Percentiles rank a stretch among this genome's conserved stretches.
Conservation (phyloP, 2,888 invertebrate genomes). For the Callimorpha dominula region DNA sequence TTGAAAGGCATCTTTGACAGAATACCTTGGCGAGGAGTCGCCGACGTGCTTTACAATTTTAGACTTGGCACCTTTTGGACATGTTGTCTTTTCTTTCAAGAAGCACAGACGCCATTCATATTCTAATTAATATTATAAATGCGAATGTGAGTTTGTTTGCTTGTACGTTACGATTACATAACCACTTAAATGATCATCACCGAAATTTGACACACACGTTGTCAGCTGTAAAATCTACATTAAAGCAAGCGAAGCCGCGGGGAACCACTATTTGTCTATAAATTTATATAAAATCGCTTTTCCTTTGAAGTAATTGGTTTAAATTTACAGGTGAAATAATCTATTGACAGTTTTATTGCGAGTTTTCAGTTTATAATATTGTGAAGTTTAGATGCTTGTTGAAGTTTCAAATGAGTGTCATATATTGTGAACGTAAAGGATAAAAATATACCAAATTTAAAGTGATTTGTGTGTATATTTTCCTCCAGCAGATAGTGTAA, state of each 20-base stretch:
- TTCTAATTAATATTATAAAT: not conserved
- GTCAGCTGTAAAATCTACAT: not conserved
- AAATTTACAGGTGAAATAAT: constrained; percentile 37
- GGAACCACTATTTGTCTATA: constrained; percentile 18
- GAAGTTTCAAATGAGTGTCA: constrained; percentile 26
- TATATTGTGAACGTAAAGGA: constrained; percentile 28
- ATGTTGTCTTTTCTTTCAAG: constrained; percentile 21
- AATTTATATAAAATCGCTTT: constrained; percentile 28
- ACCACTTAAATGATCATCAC: not conserved
- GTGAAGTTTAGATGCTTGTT: constrained; percentile 27
- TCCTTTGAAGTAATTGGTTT: constrained; percentile 18
- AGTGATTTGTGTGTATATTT: constrained; percentile 8
- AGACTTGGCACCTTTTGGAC: constrained; percentile 64
- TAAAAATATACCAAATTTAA: not conserved
- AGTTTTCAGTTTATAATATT: constrained; percentile 36
- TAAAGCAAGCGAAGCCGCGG: no score
- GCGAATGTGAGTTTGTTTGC: not conserved
- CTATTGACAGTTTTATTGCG: constrained; percentile 39
- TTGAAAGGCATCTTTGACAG: constrained; percentile 70
- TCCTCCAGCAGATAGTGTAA: not conserved
- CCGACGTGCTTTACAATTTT: constrained; percentile 62
- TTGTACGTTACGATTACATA: not conserved
- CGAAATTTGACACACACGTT: not conserved
- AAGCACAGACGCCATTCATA: constrained; percentile 9
- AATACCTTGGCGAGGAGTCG: constrained; percentile 53